A percentile compares a stretch with the other conserved stretches of the same genome.
These are phyloP conservation scores for Melieria omissa DNA, from an alignment of 2,888 invertebrate genomes.

Conservation along the genomic window DNA sequence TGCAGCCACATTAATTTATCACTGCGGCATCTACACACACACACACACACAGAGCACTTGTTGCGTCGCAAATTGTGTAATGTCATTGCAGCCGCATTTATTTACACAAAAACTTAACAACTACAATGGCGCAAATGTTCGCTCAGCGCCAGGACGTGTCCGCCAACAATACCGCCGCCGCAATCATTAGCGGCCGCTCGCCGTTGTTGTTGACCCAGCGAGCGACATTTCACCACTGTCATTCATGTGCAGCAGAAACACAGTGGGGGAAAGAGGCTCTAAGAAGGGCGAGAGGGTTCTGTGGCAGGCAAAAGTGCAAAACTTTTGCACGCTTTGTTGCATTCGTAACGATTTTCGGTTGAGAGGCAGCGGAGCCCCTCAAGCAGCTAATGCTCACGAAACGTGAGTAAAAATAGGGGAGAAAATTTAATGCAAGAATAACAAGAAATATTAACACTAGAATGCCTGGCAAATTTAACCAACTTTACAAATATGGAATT, in stretches of 20 bases:
- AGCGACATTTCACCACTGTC: background rate
- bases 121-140: background rate
- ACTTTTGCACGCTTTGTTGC: constrained; percentile 19
- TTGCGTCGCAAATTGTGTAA: constrained; percentile 16
- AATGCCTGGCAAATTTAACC: no score
- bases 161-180: no score
- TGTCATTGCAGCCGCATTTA: constrained; percentile 23
- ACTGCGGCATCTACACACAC: no score
- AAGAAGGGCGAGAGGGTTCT: background rate
- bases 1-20: no score
- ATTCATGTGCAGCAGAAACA: constrained; percentile 3
- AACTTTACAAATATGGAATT: no score
- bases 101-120: constrained; percentile 20
- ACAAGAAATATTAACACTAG: no score
- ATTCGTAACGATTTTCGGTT: constrained; percentile 10
- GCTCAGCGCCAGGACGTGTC: background rate
- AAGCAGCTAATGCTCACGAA: no score
- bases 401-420: no score
- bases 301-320: constrained; percentile 16
- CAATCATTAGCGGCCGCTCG: no score
- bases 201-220: no score
- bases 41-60: no score
- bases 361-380: background rate
- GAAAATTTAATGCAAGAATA: no score
- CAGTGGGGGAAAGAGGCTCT: background rate